Percentiles rank a stretch among this genome's conserved stretches.
Conservation (phyloP, 2,888 invertebrate species). For the Melanotus villosus region DNA sequence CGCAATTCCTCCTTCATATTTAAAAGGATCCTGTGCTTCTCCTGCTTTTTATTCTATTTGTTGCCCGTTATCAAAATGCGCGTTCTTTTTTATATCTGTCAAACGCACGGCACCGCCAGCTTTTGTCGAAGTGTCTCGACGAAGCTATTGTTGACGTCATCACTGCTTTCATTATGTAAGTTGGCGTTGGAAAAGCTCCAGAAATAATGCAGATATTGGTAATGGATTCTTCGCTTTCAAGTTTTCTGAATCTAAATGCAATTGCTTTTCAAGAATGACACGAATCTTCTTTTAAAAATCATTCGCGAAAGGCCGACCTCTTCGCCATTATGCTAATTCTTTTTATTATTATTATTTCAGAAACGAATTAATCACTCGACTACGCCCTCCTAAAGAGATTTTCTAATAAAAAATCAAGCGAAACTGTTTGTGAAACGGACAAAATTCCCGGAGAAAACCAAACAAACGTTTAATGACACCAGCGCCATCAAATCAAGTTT, state of each 20-base stretch:
- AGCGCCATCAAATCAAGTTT: neutral
- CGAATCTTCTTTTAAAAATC: constrained; percentile 33
- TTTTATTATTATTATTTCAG: neutral
- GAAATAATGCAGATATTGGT: constrained; percentile 68
- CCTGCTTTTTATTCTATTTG: constrained; percentile 52
- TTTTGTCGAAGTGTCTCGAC: constrained; percentile 65
- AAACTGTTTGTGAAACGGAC: neutral
- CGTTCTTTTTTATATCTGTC: constrained; percentile 66
- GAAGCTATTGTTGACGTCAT: constrained; percentile 64
- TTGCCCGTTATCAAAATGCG: constrained; percentile 56
- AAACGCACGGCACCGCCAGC: constrained; percentile 63
- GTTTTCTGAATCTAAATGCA: constrained; percentile 62
- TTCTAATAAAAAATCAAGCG: too few species aligned
- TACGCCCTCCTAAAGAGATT: too few species aligned
- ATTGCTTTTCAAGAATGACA: constrained; percentile 60
- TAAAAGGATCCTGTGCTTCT: constrained; percentile 21
- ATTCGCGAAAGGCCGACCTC: neutral
- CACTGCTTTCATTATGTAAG: constrained; percentile 67
- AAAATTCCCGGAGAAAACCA: too few species aligned
- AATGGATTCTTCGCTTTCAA: constrained; percentile 66
- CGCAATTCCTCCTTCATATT: constrained; percentile 9
- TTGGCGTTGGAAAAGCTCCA: constrained; percentile 65
- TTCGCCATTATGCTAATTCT: neutral
- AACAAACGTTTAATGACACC: too few species aligned
- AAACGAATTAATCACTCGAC: too few species aligned